phyloP scores from a whole-genome alignment of 2,113 vertebrate species.

The Desmodus rotundus region DNA sequence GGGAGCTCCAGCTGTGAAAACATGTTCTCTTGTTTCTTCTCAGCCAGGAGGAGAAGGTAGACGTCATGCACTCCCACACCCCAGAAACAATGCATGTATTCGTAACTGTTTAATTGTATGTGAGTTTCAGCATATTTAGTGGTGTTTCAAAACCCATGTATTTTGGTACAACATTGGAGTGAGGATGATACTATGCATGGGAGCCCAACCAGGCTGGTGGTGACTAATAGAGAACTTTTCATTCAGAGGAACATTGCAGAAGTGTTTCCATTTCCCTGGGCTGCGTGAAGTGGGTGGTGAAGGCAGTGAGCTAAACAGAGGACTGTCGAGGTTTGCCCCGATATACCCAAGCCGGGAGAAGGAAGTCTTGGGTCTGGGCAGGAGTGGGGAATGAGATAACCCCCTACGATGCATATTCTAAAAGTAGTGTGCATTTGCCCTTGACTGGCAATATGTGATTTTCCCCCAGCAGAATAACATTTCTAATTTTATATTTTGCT shows the following conservation, averaged over 20 bases:
- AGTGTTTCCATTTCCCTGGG: background rate
- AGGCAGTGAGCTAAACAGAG: slow-evolving; percentile 43
- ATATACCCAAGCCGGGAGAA: no score
- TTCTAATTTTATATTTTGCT: slow-evolving; percentile 61
- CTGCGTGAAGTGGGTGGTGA: slow-evolving; percentile 14
- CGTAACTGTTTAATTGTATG: slow-evolving; percentile 60
- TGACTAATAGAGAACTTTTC: slow-evolving; percentile 59
- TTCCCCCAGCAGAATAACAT: slow-evolving; percentile 22
- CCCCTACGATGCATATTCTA: slow-evolving; percentile 40
- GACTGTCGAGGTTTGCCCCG: background rate
- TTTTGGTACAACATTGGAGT: slow-evolving; percentile 17
- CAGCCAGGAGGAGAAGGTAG: slow-evolving; percentile 62
- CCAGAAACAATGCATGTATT: slow-evolving; percentile 37
- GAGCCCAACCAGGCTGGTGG: slow-evolving; percentile 22
- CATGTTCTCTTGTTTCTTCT: slow-evolving; percentile 38
- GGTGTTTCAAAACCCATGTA: slow-evolving; percentile 52
- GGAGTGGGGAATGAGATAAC: slow-evolving; percentile 12
- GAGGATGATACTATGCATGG: background rate
- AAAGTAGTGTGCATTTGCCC: slow-evolving; percentile 48
- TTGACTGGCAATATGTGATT: slow-evolving; percentile 26
- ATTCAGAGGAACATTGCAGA: slow-evolving; percentile 25
- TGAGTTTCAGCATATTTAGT: background rate
- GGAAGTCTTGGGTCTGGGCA: background rate
- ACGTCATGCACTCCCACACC: background rate
- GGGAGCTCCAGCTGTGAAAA: background rate